Base-by-base conservation (phyloP, 2,888 invertebrate genomes). In the Gymnoscelis rufifasciata region DNA sequence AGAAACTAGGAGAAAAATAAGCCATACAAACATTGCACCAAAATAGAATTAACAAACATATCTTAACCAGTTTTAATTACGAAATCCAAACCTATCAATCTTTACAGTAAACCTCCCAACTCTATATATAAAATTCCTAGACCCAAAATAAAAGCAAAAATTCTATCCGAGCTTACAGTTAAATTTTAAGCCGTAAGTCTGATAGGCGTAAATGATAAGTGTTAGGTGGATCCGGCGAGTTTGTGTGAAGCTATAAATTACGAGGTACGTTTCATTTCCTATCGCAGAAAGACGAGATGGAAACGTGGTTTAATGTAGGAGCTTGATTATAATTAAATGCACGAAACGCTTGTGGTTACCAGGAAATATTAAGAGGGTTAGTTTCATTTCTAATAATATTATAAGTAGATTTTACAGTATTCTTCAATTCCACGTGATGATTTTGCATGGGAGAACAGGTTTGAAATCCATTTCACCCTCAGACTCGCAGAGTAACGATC, bases 221-320 rank as follows among this genome's bases (percentile, higher is more conserved):
- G 77, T 73, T 67, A 64, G 74, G 72, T 70, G 64, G 66, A 74
- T 73, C 74, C 76, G 71, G 74, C 61, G 68, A 60, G 71, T 74
- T 74, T 70, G 74, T 71, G 75, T 70, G 60, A 60, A 63, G 64
- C 73, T 64, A 80, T 83, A 83, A 86, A 86, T 86, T 79, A 75
- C 70, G 47, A 60, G 62, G 66, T 72, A 75, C 78, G 78, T 84
- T 83, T 83, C 86, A 86, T 87, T 87, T 87, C 87, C 64, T 77
- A 76, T 71, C 68, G 71, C 68, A 68, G 47, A 54, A 57, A 43
- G 38, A 47, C 47, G 54, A 59, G 52, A 38, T 66, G 58, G 44
- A 56, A 51, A 44, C 28, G 60, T 60, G 48, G 70, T 49, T 31
- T 30, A 29, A 66, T 59, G 53, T 28, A 62, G 35, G 19, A 35